Conservation (phyloP, 2,113 vertebrate genomes). For the Solea solea region DNA sequence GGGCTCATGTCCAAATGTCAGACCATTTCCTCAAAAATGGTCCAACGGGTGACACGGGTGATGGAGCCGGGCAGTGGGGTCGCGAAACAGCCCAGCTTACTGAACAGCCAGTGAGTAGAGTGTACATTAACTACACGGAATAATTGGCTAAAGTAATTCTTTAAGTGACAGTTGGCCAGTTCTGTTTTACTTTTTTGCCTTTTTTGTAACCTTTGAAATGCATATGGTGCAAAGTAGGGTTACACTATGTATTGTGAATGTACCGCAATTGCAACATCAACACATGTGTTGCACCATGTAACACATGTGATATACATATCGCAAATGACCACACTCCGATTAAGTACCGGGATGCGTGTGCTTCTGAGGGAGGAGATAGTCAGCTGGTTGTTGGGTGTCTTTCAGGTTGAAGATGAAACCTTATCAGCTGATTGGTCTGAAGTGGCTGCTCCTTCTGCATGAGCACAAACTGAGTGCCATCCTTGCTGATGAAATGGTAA, state of each 20-base stretch:
- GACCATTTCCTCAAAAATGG: slow-evolving; percentile 90
- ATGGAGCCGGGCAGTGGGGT: slow-evolving; percentile 82
- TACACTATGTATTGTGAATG: no score
- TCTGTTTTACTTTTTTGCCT: neutral
- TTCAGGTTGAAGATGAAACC: slow-evolving; percentile 90
- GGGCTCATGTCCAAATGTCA: slow-evolving; percentile 95
- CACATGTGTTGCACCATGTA: no score
- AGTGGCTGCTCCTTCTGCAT: slow-evolving; percentile 93
- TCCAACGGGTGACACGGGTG: slow-evolving; percentile 87
- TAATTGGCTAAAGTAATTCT: neutral
- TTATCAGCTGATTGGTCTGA: slow-evolving; percentile 95
- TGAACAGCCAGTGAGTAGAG: slow-evolving; percentile 87
- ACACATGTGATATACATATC: no score
- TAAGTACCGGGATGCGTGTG: no score
- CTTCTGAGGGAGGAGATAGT: neutral
- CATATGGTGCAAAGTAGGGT: no score
- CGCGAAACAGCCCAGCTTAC: slow-evolving; percentile 84
- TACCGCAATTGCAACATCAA: no score
- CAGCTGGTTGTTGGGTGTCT: slow-evolving; percentile 24
- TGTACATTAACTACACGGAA: neutral
- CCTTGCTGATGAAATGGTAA: slow-evolving; percentile 97
- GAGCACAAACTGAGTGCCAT: slow-evolving; percentile 94
- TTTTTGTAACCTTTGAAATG: no score
- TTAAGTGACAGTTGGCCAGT: neutral
- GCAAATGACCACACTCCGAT: no score